Base-by-base conservation (phyloP, 2,888 invertebrate genomes). In the Vandiemenella viatica region DNA sequence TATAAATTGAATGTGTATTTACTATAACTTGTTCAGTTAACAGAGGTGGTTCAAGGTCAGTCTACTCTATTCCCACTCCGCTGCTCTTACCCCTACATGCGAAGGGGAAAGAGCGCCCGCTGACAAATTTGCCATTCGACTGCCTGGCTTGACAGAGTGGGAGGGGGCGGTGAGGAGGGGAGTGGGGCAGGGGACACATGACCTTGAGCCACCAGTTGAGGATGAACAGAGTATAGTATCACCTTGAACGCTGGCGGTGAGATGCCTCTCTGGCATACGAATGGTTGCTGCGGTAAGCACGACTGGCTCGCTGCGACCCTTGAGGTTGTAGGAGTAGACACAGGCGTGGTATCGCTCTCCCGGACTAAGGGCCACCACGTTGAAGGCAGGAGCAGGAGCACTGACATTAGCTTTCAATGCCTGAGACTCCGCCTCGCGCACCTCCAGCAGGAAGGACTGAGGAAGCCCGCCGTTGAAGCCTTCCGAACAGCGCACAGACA, bases 381-480 rank as follows among this genome's bases (percentile, higher is more conserved):
- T 79, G 67, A 89, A 89, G 52, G 80, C 72, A 0, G 90, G 84
- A 23, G 79, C 73, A n/a, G 80, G 75, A 37, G 85, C 83, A 46
- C 85, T 83, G 46, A 85, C 72, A 66, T 90, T 90, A 43, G 79
- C 79, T 58, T 77, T 78, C 48, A 87, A 71, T 60, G 77, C 79
- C 74, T 84, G 73, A 50, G 62, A 65, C 51, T 67, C 65, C 48
- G 65, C 65, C 52, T 69, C 70, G 43, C 67, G 63, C 22, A 91
- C 80, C 72, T 91, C 89, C 17, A 91, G 67, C 50, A 86, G 73
- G 65, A 91, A 91, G 5, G 81, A 79, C 65, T 91, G 91, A 1
- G 83, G 79, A 61, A 91, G 73, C 5, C 91, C 91, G 5, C 91
- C 91, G 63, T 90, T 89, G 67, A 90, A 91, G 1, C 91, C 91